Percentiles rank a stretch among this genome's conserved stretches.
These are phyloP conservation scores for Thamnaconus septentrionalis DNA, from an alignment of 2,113 vertebrate genomes.

Conservation along the genomic window DNA sequence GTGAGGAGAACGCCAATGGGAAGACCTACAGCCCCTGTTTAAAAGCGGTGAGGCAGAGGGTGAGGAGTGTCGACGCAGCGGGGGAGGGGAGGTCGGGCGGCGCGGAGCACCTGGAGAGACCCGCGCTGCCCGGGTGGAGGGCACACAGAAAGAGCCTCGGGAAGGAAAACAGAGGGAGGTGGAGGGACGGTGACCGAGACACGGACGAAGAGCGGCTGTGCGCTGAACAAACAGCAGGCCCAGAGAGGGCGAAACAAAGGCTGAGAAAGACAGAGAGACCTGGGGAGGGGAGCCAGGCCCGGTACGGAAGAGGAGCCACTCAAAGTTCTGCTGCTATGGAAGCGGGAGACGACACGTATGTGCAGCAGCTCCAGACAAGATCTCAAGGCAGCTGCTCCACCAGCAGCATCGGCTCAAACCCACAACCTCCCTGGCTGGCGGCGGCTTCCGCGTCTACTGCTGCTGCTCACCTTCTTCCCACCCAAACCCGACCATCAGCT, in stretches of 20 bases:
- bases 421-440: not conserved
- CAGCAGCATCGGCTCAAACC: constrained; percentile 6
- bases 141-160: constrained; percentile 74
- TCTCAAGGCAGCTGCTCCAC: constrained; percentile 2
- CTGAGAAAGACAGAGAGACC: constrained; percentile 17
- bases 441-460: not conserved
- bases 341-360: constrained; percentile 23
- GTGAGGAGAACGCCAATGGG: constrained; percentile 54
- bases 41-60: constrained; percentile 32
- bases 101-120: constrained; percentile 53
- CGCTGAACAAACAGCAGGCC: constrained; percentile 6
- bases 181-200: constrained; percentile 33
- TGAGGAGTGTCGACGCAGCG: constrained; percentile 38
- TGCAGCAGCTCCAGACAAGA: constrained; percentile 1
- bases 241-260: constrained; percentile 24
- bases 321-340: constrained; percentile 49
- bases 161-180: constrained; percentile 66
- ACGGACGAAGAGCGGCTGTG: constrained; percentile 23
- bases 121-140: constrained; percentile 61
- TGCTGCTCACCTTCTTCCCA: constrained; percentile 1
- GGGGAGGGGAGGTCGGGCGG: constrained; percentile 58
- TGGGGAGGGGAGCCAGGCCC: constrained; percentile 16
- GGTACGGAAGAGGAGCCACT: constrained; percentile 22
- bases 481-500: constrained; percentile 23
- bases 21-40: constrained; percentile 74